Evolutionary conservation across 2,888 invertebrate species (phyloP).

Genomic region (Copidosoma aretas): DNA sequence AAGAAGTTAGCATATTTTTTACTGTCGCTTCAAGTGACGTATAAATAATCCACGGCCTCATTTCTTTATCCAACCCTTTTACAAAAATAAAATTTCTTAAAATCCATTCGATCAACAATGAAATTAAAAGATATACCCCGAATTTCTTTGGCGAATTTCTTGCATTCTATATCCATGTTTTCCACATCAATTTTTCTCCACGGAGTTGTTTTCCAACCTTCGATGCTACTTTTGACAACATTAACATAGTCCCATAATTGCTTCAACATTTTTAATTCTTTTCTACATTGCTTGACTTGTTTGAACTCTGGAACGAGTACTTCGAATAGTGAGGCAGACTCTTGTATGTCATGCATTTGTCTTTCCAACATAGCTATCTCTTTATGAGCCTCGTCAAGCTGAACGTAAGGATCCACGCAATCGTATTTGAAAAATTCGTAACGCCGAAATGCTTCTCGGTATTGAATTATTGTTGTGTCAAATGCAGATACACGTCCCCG

Average conservation of each 20-base stretch:
- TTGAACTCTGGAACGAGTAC: conserved; percentile 95
- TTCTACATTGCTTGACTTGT: conserved; percentile 86
- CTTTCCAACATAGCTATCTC: conserved; percentile 82
- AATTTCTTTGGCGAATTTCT: conserved; percentile 95
- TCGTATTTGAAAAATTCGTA: conserved; percentile 79
- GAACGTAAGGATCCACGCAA: conserved; percentile 76
- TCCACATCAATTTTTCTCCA: conserved; percentile 98
- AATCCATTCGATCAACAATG: neutral
- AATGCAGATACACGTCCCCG: conserved; percentile 85
- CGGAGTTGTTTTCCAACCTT: conserved; percentile 96
- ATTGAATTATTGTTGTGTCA: conserved; percentile 82
- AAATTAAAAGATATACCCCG: conserved; percentile 62
- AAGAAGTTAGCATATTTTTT: conserved; percentile 94
- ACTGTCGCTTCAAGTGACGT: conserved; percentile 87
- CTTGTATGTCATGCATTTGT: conserved; percentile 85
- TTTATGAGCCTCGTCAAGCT: conserved; percentile 78
- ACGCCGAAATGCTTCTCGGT: conserved; percentile 86
- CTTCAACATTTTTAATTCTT: conserved; percentile 87
- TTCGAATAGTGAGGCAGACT: conserved; percentile 92
- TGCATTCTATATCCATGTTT: conserved; percentile 98
- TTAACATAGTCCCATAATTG: conserved; percentile 95
- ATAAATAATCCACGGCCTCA: conserved; percentile 94
- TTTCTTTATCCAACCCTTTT: conserved; percentile 87
- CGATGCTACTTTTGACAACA: conserved; percentile 88
- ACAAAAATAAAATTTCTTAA: neutral